phyloP scores from a whole-genome alignment of 2,113 vertebrate species.

The Sus scrofa region DNA sequence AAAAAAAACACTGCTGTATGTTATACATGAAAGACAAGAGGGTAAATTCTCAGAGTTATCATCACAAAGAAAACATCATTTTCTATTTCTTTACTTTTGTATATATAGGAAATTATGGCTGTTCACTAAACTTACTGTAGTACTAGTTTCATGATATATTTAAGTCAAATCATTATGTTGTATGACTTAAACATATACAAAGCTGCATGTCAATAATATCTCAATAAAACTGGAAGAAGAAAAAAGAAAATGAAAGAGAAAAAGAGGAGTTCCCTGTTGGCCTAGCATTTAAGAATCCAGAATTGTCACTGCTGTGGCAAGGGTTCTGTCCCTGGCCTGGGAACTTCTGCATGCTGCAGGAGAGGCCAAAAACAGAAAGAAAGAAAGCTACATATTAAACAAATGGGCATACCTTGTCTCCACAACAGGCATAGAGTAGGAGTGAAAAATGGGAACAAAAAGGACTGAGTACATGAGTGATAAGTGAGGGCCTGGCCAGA shows the following conservation, averaged over 20 bases:
- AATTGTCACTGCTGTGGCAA: too few relatives aligned
- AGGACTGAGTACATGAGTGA: not conserved
- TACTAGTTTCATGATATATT: not conserved
- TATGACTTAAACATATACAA: not conserved
- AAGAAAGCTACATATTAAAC: not conserved
- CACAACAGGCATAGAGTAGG: not conserved
- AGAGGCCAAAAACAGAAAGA: too few relatives aligned
- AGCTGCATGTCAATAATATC: not conserved
- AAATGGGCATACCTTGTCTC: not conserved
- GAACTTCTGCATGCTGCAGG: too few relatives aligned
- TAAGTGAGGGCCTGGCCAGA: not conserved
- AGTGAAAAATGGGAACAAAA: not conserved
- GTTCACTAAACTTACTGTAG: not conserved
- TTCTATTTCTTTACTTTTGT: not conserved
- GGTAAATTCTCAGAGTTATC: not conserved
- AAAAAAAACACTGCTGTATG: not conserved
- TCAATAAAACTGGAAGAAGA: not conserved
- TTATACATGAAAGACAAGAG: not conserved
- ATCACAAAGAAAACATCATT: not conserved
- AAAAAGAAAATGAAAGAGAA: too few relatives aligned
- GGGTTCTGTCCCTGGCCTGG: too few relatives aligned
- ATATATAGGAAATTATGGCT: not conserved
- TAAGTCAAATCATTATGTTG: not conserved
- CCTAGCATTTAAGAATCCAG: too few relatives aligned
- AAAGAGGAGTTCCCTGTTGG: too few relatives aligned